Evolutionary conservation across 2,888 invertebrate species (phyloP).

Genomic region (Pemphredon lugubris): DNA sequence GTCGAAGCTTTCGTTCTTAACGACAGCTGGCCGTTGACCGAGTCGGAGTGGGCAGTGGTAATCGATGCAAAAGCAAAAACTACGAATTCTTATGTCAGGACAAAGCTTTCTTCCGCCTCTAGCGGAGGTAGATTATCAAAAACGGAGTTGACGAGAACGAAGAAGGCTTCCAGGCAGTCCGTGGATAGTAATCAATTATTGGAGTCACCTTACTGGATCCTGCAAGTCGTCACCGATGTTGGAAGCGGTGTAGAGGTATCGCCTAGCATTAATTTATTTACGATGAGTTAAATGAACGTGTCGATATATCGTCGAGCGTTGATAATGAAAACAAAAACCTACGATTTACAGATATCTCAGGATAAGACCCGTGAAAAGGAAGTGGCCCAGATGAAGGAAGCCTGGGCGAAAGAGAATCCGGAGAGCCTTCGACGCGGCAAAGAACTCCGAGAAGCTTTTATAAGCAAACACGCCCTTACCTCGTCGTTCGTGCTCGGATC

Average conservation of each 20-base stretch:
- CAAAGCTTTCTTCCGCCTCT: slow-evolving; percentile 9
- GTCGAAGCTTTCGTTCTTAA: slow-evolving; percentile 76
- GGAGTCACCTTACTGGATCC: slow-evolving; percentile 63
- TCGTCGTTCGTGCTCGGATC: not conserved
- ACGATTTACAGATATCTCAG: slow-evolving; percentile 39
- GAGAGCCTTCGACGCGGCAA: slow-evolving; percentile 59
- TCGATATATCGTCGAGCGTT: not conserved
- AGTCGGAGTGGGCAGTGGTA: slow-evolving; percentile 77
- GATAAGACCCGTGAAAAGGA: slow-evolving; percentile 52
- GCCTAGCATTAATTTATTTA: not conserved
- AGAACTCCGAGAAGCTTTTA: slow-evolving; percentile 56
- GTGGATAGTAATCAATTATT: slow-evolving; percentile 9
- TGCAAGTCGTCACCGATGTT: slow-evolving; percentile 61
- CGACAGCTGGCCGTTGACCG: slow-evolving; percentile 80
- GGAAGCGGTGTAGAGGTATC: slow-evolving; percentile 51
- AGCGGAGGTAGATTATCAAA: slow-evolving; percentile 12
- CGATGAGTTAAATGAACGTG: no score
- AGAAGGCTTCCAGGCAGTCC: slow-evolving; percentile 21
- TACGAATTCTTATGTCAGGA: not conserved
- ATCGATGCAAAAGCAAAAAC: slow-evolving; percentile 58
- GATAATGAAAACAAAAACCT: no score
- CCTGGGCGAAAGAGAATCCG: slow-evolving; percentile 58
- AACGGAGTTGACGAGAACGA: not conserved
- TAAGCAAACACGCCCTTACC: slow-evolving; percentile 25
- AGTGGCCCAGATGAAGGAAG: slow-evolving; percentile 54